A percentile compares a stretch with the other conserved stretches of the same genome.
These are phyloP conservation scores for Pempheris klunzingeri DNA, from an alignment of 2,797 vertebrate genomes.

Conservation along the genomic window DNA sequence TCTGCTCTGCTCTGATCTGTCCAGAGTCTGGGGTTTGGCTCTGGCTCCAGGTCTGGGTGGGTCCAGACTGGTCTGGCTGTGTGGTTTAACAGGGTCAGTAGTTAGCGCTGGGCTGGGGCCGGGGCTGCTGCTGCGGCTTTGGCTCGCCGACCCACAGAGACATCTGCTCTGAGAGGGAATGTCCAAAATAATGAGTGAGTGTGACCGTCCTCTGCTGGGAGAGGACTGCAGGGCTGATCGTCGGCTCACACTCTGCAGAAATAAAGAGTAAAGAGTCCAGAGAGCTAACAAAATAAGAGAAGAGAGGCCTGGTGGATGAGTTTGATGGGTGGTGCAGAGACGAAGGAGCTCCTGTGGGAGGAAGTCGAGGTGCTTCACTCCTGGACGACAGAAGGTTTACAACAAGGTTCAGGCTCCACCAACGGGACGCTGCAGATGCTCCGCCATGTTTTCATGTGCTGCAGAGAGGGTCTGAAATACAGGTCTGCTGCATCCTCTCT, in stretches of 20 bases:
- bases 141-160: conserved; percentile 32
- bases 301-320: neutral
- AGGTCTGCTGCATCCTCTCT: too few relatives aligned
- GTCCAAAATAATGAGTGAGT: conserved; percentile 36
- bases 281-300: neutral
- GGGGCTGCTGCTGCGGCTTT: conserved; percentile 62
- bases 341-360: too few relatives aligned
- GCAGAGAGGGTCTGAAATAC: too few relatives aligned
- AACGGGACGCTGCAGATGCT: too few relatives aligned
- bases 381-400: too few relatives aligned
- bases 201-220: conserved; percentile 9
- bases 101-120: conserved; percentile 56
- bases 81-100: conserved; percentile 66
- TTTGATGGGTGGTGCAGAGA: too few relatives aligned
- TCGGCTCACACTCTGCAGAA: neutral
- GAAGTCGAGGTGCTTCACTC: neutral
- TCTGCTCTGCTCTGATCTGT: conserved; percentile 22
- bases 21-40: conserved; percentile 66
- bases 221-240: neutral
- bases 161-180: conserved; percentile 48
- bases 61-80: conserved; percentile 57
- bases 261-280: neutral
- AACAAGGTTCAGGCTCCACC: too few relatives aligned
- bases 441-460: too few relatives aligned
- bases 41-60: conserved; percentile 67